phyloP scores from a whole-genome alignment of 2,888 invertebrate genomes.

The Desoria tigrina region DNA sequence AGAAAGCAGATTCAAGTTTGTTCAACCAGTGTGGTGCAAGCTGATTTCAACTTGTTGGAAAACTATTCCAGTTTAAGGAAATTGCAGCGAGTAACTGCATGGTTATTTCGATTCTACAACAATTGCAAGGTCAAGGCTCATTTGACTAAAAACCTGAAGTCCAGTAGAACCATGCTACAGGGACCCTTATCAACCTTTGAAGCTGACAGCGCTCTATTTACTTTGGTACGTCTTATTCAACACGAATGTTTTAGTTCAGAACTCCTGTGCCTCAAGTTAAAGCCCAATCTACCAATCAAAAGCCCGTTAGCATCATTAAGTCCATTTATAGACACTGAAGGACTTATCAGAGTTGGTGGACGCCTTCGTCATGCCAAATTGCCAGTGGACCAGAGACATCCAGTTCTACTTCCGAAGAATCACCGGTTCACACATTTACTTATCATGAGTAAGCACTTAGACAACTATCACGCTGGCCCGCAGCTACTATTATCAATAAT shows the following conservation, averaged over 20 bases:
- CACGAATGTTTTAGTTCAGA: background rate
- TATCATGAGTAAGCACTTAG: background rate
- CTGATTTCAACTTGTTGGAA: background rate
- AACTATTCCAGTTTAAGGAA: background rate
- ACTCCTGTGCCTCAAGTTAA: background rate
- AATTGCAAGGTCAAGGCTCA: too few species aligned
- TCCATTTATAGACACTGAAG: background rate
- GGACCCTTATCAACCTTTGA: background rate
- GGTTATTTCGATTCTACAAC: conserved; percentile 2
- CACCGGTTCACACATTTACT: background rate
- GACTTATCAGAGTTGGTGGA: background rate
- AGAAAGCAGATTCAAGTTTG: background rate
- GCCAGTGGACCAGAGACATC: background rate
- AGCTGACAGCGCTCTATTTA: background rate
- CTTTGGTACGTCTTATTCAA: background rate
- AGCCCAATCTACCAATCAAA: background rate
- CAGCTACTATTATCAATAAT: background rate
- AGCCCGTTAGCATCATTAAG: background rate
- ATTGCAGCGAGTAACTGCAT: background rate
- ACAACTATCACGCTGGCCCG: background rate
- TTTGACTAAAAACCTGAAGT: too few species aligned
- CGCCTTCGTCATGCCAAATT: background rate
- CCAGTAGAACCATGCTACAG: too few species aligned
- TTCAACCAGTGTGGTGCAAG: background rate
- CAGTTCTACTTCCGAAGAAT: background rate